phyloP scores from a whole-genome alignment of 2,888 invertebrate genomes.

The Arrhopalites spinosus region DNA sequence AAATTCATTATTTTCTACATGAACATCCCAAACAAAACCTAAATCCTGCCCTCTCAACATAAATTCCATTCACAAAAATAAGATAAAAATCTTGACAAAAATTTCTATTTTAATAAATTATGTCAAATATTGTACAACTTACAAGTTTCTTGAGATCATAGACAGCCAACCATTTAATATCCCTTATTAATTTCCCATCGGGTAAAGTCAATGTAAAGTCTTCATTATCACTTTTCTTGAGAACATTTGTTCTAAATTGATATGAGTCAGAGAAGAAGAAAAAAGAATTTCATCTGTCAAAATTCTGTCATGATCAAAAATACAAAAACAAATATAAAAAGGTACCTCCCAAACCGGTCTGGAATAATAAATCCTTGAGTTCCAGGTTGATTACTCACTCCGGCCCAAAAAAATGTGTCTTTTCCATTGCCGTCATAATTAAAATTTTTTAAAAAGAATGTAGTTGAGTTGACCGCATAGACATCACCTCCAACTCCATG shows the following conservation, averaged over 20 bases:
- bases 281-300: background rate
- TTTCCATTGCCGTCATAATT: slow-evolving; percentile 89
- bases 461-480: slow-evolving; percentile 85
- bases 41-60: too few species aligned
- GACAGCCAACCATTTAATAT: slow-evolving; percentile 86
- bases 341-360: slow-evolving; percentile 81
- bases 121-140: slow-evolving; percentile 44
- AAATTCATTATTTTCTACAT: too few species aligned
- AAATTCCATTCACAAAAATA: background rate
- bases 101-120: background rate
- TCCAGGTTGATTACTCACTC: slow-evolving; percentile 75
- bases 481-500: slow-evolving; percentile 88
- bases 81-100: background rate
- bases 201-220: slow-evolving; percentile 81
- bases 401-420: slow-evolving; percentile 93
- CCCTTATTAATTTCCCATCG: slow-evolving; percentile 82
- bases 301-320: too few species aligned
- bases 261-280: background rate
- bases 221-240: slow-evolving; percentile 83
- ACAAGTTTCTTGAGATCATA: slow-evolving; percentile 82
- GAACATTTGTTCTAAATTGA: slow-evolving; percentile 74
- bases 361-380: slow-evolving; percentile 91
- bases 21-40: too few species aligned
- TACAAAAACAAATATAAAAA: too few species aligned
- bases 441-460: slow-evolving; percentile 77